Evolutionary conservation across 2,797 vertebrate species (phyloP), one percentile per base, ranked within the genome.

Genomic region (Coregonus sp.): DNA sequence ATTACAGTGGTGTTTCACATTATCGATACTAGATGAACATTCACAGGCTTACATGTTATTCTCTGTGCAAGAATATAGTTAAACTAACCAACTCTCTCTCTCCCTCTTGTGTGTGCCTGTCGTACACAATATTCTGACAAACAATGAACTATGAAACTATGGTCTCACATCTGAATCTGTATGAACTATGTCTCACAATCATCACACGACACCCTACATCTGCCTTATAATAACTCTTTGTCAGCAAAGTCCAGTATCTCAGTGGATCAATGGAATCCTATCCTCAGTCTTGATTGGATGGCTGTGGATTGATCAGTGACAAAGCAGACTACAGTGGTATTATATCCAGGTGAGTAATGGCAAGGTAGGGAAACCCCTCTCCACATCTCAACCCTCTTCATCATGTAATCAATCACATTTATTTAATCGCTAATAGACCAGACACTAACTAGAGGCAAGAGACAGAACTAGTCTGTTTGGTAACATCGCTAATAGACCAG

Each of bases 271-370:
- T 89, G 68, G 61, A 73, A 35, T 72, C 61, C 74, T 80, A 65
- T 78, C 78, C 68, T 67, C 78, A 72, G 80, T 79, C 70, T 85
- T 86, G 86, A 90, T 85, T 89, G 87, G 86, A 91, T 82, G 79
- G 82, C 75, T 52, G 29, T 59, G 77, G 82, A 87, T 81, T 88
- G 87, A 90, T 90, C 84, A 81, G 83, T 81, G 76, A 78, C 81
- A 76, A 78, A 86, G 86, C 81, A 25, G 37, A 7, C 68, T 47
- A 47, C 40, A 47, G 40, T 47, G 40, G 9, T 7, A n/a, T 69
- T 35, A 25, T 70, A 40, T 73, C 65, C 47, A 70, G 25, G 54
- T 71, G 54, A 70, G 68, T 20, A 73, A 73, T 35, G 31, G 54
- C 11, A 37, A 72, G 12, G 15, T 16, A 25, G 7, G 29, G 16